These are phyloP conservation scores for Myripristis jacobus DNA, from an alignment of 2,797 vertebrate genomes.

Conservation along the genomic window DNA sequence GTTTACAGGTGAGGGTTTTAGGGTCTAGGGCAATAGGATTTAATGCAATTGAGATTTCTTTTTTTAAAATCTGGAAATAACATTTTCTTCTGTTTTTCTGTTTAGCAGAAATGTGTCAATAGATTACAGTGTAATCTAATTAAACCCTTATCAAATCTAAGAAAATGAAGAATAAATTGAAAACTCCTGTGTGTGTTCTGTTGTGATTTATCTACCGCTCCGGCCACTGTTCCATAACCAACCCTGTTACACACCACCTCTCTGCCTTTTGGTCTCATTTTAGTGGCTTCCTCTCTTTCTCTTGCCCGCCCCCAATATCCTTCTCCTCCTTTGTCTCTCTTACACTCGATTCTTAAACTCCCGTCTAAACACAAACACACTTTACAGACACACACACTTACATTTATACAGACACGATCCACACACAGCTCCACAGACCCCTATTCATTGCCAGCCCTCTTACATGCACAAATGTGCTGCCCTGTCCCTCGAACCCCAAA, in stretches of 20 bases:
- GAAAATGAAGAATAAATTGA: background rate
- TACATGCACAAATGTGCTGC: constrained; percentile 19
- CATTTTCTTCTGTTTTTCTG: background rate
- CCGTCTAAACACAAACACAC: constrained; percentile 21
- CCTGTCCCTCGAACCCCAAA: constrained; percentile 9
- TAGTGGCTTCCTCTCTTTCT: constrained; percentile 37
- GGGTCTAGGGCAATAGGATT: background rate
- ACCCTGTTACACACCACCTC: constrained; percentile 19
- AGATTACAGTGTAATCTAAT: background rate
- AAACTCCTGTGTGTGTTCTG: background rate
- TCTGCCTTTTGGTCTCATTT: constrained; percentile 42
- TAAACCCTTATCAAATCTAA: background rate
- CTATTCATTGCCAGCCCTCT: constrained; percentile 10
- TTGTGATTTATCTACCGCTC: constrained; percentile 47
- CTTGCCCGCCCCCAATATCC: constrained; percentile 4
- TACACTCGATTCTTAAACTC: background rate
- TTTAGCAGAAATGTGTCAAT: background rate
- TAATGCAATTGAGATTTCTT: constrained; percentile 30
- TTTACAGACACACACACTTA: constrained; percentile 20
- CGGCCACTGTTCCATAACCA: constrained; percentile 44
- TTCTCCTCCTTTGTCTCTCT: background rate
- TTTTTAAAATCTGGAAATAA: background rate
- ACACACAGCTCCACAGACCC: constrained; percentile 9
- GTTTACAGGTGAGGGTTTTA: constrained; percentile 12
- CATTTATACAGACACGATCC: background rate